Conservation (phyloP, 2,888 invertebrate species). For the Synanthedon formicaeformis region DNA sequence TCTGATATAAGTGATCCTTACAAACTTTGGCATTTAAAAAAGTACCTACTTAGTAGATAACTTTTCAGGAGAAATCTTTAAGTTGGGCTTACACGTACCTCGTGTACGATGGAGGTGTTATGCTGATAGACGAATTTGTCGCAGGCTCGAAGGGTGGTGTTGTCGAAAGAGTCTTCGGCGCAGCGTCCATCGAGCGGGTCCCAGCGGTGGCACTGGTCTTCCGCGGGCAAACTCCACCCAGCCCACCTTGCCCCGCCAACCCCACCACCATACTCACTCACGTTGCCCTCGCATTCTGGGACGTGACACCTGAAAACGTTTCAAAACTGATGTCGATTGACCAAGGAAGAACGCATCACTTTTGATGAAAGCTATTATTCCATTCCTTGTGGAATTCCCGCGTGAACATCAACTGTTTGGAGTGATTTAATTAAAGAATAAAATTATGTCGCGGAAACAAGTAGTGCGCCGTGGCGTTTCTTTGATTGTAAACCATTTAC, state of each 20-base stretch:
- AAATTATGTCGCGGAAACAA: too few species aligned
- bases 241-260: conserved; percentile 17
- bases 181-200: conserved; percentile 27
- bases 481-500: too few species aligned
- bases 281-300: conserved; percentile 61
- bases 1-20: too few species aligned
- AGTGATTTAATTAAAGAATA: too few species aligned
- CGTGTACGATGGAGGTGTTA: conserved; percentile 61
- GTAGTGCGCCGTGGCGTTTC: too few species aligned
- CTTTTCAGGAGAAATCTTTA: too few species aligned
- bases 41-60: too few species aligned
- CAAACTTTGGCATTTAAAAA: too few species aligned
- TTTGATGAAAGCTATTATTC: too few species aligned
- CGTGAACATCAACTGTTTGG: too few species aligned
- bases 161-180: conserved; percentile 37
- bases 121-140: conserved; percentile 58
- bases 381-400: too few species aligned
- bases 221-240: conserved; percentile 26
- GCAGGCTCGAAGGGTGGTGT: conserved; percentile 33
- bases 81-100: conserved; percentile 34
- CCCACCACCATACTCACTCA: conserved; percentile 12
- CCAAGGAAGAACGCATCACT: background rate
- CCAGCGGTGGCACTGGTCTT: conserved; percentile 33
- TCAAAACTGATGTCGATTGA: too few species aligned
- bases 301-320: conserved; percentile 49